A percentile compares a stretch with the other conserved stretches of the same genome.
phyloP scores from a whole-genome alignment of 92 coral and sea anemone genomes.

The Umimayanthus kanabou region DNA sequence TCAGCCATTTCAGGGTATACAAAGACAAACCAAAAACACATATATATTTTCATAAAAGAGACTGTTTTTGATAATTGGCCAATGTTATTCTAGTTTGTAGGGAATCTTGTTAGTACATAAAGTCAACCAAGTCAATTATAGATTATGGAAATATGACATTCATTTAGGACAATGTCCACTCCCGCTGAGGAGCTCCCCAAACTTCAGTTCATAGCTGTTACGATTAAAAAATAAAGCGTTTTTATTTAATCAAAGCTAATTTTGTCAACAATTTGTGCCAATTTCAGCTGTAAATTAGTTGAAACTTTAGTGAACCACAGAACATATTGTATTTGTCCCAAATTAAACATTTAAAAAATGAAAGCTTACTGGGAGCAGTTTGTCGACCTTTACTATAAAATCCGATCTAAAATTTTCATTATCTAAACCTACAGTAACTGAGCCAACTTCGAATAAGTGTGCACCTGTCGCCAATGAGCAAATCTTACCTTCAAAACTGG shows the following conservation, averaged over 20 bases:
- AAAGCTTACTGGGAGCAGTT: background rate
- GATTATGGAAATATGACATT: background rate
- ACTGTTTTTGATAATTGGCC: slow-evolving; percentile 15
- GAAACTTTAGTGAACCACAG: slow-evolving; percentile 28
- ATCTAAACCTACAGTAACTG: background rate
- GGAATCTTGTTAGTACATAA: background rate
- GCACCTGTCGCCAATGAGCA: slow-evolving; percentile 23
- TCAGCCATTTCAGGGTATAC: too few relatives aligned
- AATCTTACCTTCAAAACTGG: slow-evolving; percentile 15
- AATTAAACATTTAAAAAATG: background rate
- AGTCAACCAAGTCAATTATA: background rate
- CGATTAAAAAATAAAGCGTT: slow-evolving; percentile 14
- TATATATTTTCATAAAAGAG: background rate
- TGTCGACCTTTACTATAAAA: background rate
- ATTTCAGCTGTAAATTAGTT: slow-evolving; percentile 39
- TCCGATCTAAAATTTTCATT: background rate
- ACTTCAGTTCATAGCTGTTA: slow-evolving; percentile 26
- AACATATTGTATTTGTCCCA: slow-evolving; percentile 11
- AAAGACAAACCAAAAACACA: background rate
- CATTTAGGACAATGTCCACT: background rate
- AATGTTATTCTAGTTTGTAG: background rate
- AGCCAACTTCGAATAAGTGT: background rate
- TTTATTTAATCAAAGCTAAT: slow-evolving; percentile 18
- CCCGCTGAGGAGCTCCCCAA: slow-evolving; percentile 27
- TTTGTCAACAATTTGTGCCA: slow-evolving; percentile 38